phyloP scores from a whole-genome alignment of 2,113 vertebrate genomes.

The Entomyzon cyanotis region DNA sequence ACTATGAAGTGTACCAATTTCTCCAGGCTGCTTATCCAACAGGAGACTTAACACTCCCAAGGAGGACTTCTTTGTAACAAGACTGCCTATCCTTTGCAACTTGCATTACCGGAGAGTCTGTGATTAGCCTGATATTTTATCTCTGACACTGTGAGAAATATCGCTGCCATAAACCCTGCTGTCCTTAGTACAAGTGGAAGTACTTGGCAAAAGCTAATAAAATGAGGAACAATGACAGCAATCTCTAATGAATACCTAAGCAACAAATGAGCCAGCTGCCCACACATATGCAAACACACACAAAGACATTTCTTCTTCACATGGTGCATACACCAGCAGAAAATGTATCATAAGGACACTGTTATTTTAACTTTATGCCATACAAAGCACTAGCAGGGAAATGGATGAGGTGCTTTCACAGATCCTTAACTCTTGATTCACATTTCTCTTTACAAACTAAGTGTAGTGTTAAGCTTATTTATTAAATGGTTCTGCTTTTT shows the following conservation, averaged over 20 bases:
- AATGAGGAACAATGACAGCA: conserved; percentile 59
- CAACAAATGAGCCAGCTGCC: conserved; percentile 32
- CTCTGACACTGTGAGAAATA: conserved; percentile 74
- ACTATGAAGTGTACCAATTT: conserved; percentile 35
- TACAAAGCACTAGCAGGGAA: not conserved
- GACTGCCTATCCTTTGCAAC: conserved; percentile 42
- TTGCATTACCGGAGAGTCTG: conserved; percentile 65
- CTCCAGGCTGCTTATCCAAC: conserved; percentile 21
- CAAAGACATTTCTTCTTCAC: not conserved
- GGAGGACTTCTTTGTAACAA: conserved; percentile 40
- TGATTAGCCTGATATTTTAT: conserved; percentile 75
- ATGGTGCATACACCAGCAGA: not conserved
- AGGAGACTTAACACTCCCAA: conserved; percentile 27
- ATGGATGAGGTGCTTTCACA: not conserved
- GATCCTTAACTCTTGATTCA: conserved; percentile 12
- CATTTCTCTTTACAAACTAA: not conserved
- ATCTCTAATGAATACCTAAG: conserved; percentile 64
- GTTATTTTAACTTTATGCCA: not conserved
- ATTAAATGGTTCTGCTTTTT: not conserved
- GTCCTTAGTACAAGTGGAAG: conserved; percentile 72
- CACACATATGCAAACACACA: not conserved
- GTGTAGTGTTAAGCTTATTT: not conserved
- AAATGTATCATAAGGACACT: not conserved
- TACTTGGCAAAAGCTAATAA: conserved; percentile 76
- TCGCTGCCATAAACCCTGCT: conserved; percentile 68